Conservation (phyloP, 2,113 vertebrate genomes). For the Orientallactaga bullata region DNA sequence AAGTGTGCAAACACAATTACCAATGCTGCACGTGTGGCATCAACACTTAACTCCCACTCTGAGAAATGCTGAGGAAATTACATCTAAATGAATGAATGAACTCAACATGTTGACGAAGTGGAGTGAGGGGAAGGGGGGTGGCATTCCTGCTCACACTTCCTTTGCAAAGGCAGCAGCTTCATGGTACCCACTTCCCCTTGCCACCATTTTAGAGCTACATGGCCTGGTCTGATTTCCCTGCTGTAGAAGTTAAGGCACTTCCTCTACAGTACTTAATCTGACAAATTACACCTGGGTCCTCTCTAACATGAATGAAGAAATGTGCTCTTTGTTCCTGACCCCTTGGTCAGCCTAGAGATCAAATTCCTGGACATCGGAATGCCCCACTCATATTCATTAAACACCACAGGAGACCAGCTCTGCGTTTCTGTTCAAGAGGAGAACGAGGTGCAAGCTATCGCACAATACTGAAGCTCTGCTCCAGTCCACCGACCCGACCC, state of each 20-base stretch:
- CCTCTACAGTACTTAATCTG: conserved; percentile 87
- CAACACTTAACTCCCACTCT: conserved; percentile 8
- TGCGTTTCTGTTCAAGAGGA: conserved; percentile 75
- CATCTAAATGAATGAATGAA: conserved; percentile 62
- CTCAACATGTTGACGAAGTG: conserved; percentile 32
- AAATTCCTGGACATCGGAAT: conserved; percentile 84
- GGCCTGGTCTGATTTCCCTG: conserved; percentile 81
- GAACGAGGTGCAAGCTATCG: conserved; percentile 82
- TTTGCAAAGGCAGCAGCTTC: conserved; percentile 64
- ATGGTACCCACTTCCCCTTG: conserved; percentile 40
- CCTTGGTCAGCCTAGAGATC: conserved; percentile 84
- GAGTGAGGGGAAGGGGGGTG: conserved; percentile 6
- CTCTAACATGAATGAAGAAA: conserved; percentile 81
- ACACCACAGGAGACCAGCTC: conserved; percentile 83
- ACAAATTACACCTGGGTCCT: conserved; percentile 85
- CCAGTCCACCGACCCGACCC: conserved; percentile 44
- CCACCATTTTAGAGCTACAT: conserved; percentile 62
- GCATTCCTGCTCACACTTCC: neutral
- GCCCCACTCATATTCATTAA: conserved; percentile 85
- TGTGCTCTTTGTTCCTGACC: conserved; percentile 85
- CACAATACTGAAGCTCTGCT: conserved; percentile 81
- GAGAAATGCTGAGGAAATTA: conserved; percentile 70
- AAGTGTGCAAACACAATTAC: conserved; percentile 75
- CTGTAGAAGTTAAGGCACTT: conserved; percentile 82
- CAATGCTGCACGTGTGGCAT: conserved; percentile 19